A percentile compares a stretch with the other conserved stretches of the same genome.
Conservation (phyloP, 2,888 invertebrate genomes). For the Conops quadrifasciatus region DNA sequence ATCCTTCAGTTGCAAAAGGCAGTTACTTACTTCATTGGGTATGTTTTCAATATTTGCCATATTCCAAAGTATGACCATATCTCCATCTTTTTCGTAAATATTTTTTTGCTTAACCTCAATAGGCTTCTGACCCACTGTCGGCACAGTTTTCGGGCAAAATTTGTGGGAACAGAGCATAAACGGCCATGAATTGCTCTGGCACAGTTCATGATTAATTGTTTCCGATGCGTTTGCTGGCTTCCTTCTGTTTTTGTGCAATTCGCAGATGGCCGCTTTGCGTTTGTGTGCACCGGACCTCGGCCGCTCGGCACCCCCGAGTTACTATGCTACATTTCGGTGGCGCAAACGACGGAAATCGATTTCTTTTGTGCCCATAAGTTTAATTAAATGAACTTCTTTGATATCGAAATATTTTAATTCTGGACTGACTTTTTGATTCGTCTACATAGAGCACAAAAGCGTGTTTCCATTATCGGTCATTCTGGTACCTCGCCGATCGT, state of each 20-base stretch:
- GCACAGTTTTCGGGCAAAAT: too few relatives aligned
- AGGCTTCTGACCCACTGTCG: too few relatives aligned
- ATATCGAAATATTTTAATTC: not conserved
- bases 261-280: not conserved
- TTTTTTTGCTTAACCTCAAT: too few relatives aligned
- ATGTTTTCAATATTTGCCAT: too few relatives aligned
- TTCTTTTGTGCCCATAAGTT: not conserved
- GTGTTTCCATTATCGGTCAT: conserved; percentile 13
- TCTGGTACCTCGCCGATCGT: not conserved
- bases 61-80: too few relatives aligned
- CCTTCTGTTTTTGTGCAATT: conserved; percentile 35
- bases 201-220: conserved; percentile 49
- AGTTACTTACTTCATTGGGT: too few relatives aligned
- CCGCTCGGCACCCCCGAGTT: not conserved
- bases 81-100: too few relatives aligned
- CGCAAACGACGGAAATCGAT: conserved; percentile 22
- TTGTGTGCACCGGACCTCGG: conserved; percentile 3
- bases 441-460: conserved; percentile 1
- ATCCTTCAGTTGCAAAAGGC: too few relatives aligned
- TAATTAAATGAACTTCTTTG: conserved; percentile 17
- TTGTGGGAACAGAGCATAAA: conserved; percentile 4
- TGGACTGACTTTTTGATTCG: not conserved
- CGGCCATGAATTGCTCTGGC: conserved; percentile 34
- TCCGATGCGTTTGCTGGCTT: conserved; percentile 43
- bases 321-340: conserved; percentile 4